These are phyloP conservation scores for Blennius ocellaris DNA, from an alignment of 2,113 vertebrate genomes.

Conservation along the genomic window DNA sequence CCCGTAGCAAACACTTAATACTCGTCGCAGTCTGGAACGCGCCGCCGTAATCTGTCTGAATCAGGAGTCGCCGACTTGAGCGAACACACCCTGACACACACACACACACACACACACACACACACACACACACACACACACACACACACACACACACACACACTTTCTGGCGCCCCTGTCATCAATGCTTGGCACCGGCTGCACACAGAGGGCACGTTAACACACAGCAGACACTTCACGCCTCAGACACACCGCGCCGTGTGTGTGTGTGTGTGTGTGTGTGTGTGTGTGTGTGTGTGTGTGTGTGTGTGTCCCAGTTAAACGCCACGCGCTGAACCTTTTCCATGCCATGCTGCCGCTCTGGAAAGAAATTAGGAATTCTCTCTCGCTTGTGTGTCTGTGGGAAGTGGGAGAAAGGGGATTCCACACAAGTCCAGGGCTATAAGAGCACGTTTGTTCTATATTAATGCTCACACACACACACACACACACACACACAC, in stretches of 20 bases:
- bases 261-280: constrained; percentile 33
- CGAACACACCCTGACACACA: constrained; percentile 57
- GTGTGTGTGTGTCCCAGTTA: constrained; percentile 40
- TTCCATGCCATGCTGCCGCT: constrained; percentile 69
- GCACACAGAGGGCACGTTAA: constrained; percentile 67
- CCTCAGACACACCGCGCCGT: constrained; percentile 41
- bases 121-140: constrained; percentile 14
- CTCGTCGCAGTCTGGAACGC: constrained; percentile 47
- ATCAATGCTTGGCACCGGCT: constrained; percentile 61
- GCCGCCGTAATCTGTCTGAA: constrained; percentile 56
- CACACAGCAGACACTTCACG: constrained; percentile 68
- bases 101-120: constrained; percentile 33
- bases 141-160: constrained; percentile 31
- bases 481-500: constrained; percentile 44
- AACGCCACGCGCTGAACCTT: constrained; percentile 61
- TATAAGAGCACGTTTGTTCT: constrained; percentile 72
- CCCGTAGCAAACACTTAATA: constrained; percentile 6
- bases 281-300: constrained; percentile 18
- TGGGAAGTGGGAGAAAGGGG: constrained; percentile 71
- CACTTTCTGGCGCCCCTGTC: constrained; percentile 66
- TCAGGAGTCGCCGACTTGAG: constrained; percentile 33
- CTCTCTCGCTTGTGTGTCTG: constrained; percentile 23
- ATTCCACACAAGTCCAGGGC: constrained; percentile 57
- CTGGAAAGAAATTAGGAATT: constrained; percentile 70
- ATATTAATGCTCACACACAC: constrained; percentile 39